Evolutionary conservation across 2,888 invertebrate genomes (phyloP).

Genomic region (Rotaria macrura): DNA sequence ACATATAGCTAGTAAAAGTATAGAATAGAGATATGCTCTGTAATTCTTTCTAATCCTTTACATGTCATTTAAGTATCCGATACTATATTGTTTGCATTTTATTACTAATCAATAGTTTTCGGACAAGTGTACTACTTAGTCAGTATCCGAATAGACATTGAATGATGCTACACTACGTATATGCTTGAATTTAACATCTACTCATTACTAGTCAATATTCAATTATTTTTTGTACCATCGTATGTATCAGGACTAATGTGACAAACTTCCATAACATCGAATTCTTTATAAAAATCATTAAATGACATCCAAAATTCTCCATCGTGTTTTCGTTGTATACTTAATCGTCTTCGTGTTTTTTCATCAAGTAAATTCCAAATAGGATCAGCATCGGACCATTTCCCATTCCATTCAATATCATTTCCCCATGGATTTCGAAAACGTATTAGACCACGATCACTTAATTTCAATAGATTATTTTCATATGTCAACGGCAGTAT

Average conservation of each 20-base stretch:
- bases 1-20: too few relatives aligned
- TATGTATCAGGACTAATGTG: conserved; percentile 87
- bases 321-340: neutral
- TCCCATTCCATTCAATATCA: conserved; percentile 8
- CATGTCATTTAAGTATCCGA: too few relatives aligned
- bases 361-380: conserved; percentile 13
- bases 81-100: too few relatives aligned
- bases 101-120: too few relatives aligned
- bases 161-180: too few relatives aligned
- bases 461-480: neutral
- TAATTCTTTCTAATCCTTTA: too few relatives aligned
- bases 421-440: conserved; percentile 24
- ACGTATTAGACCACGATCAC: neutral
- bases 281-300: conserved; percentile 71
- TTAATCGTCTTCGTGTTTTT: neutral
- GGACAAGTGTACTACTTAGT: too few relatives aligned
- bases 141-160: too few relatives aligned
- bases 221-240: conserved; percentile 39
- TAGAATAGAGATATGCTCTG: too few relatives aligned
- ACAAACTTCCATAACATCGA: conserved; percentile 81
- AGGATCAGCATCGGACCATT: neutral
- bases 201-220: too few relatives aligned
- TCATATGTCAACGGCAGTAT: neutral
- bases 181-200: too few relatives aligned
- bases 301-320: conserved; percentile 52